Evolutionary conservation across 2,888 invertebrate genomes (phyloP), one percentile per base, ranked within the genome.

Genomic region (Tetrapedia diversipes): DNA sequence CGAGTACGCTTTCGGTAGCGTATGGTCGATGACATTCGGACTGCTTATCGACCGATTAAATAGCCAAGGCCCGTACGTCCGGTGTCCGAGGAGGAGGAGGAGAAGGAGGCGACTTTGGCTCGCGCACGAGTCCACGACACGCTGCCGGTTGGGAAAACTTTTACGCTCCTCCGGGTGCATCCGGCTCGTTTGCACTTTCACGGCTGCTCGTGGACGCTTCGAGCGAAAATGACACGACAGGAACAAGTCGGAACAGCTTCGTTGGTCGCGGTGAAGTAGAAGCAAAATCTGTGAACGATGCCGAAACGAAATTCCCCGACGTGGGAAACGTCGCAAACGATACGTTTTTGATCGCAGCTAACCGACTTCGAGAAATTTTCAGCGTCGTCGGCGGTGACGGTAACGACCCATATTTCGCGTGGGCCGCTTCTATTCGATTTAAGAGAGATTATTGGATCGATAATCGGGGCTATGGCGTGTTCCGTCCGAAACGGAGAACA

Each of bases 21-120:
- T n/a, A 34, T 53, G 83, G 60, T 75, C 75, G 72, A 66, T 63
- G 74, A 77, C 77, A 66, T 63, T 64, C 60, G 41, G 60, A 49
- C 47, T 11, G 43, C 39, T 59, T 34, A 49, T 68, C 67, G 37
- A 16, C 39, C 51, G 60, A 51, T 66, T 47, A 51, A 70, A 34
- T 51, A 63, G 59, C 24, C 41, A 60, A 45, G 59, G 32, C 37
- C 63, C 60, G 67, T 51, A 19, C 45, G 39, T 54, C 59, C 51
- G 63, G 57, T 61, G 27, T 45, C 16, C 29, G n/a, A n/a, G n/a
- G n/a, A n/a, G n/a, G n/a, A n/a, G n/a, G n/a, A n/a, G n/a, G n/a
- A n/a, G n/a, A n/a, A n/a, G n/a, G n/a, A n/a, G n/a, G n/a, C n/a
- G n/a, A n/a, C n/a, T n/a, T n/a, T n/a, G n/a, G n/a, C n/a, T n/a